Percentiles rank a stretch among this genome's conserved stretches.
phyloP scores from a whole-genome alignment of 2,888 invertebrate genomes.

The Mallateleia sp. region DNA sequence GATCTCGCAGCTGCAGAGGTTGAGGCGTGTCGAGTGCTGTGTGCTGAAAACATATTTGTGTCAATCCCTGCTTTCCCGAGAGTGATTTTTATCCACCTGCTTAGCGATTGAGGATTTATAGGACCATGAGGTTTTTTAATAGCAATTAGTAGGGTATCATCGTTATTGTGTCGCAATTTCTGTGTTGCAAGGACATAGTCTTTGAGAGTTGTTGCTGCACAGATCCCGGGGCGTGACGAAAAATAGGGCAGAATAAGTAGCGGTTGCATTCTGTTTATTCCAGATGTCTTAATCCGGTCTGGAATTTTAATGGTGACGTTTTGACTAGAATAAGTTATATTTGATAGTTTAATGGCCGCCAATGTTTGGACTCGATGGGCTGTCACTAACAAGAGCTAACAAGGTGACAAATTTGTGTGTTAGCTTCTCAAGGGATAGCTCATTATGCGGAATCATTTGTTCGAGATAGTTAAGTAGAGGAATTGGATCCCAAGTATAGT shows the following conservation, averaged over 20 bases:
- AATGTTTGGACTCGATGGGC: conserved; percentile 71
- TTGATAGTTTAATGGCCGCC: not conserved
- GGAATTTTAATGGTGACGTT: not conserved
- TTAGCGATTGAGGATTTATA: no score
- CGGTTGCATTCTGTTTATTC: not conserved
- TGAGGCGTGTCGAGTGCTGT: no score
- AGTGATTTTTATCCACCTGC: no score
- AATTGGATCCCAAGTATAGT: conserved; percentile 65
- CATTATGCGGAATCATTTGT: conserved; percentile 49
- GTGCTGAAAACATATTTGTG: no score
- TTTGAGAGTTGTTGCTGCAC: no score
- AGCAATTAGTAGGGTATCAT: no score
- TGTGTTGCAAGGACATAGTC: no score
- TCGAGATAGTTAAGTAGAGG: conserved; percentile 45
- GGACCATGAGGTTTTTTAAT: no score
- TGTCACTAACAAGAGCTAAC: conserved; percentile 63
- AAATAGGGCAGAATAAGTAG: not conserved
- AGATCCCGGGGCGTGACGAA: not conserved
- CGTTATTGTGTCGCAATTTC: no score
- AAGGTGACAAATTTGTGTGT: conserved; percentile 61
- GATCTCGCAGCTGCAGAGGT: no score
- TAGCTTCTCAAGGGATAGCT: conserved; percentile 43
- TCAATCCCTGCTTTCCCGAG: no score
- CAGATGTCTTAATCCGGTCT: not conserved
- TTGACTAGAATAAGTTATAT: not conserved